Conservation (phyloP, 1,140 invertebrate genomes). For the Zaprionus davidi region DNA sequence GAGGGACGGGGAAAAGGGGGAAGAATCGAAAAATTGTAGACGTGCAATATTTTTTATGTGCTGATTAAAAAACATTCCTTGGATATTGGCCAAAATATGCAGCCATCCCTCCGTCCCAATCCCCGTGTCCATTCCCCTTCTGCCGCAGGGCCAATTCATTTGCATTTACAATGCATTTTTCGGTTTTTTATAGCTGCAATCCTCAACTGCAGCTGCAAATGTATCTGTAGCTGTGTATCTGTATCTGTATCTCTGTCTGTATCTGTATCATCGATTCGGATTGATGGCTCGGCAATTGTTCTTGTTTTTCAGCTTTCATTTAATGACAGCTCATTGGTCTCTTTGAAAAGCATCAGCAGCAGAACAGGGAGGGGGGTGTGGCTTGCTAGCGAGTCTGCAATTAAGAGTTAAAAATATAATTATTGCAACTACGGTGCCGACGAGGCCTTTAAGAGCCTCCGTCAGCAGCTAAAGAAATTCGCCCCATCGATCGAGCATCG, state of each 20-base stretch:
- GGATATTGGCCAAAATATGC: constrained; percentile 84
- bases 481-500: constrained; percentile 22
- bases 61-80: constrained; percentile 84
- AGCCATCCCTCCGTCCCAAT: constrained; percentile 15
- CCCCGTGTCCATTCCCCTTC: no score
- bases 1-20: constrained; percentile 12
- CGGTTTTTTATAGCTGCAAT: constrained; percentile 38
- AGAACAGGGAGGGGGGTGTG: neutral
- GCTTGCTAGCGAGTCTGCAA: constrained; percentile 64
- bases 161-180: constrained; percentile 66
- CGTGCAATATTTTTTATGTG: constrained; percentile 82
- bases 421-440: constrained; percentile 59
- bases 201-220: constrained; percentile 24
- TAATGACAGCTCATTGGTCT: constrained; percentile 83
- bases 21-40: constrained; percentile 71
- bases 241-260: constrained; percentile 23
- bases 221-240: constrained; percentile 39
- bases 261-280: constrained; percentile 73
- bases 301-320: constrained; percentile 77
- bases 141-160: constrained; percentile 61
- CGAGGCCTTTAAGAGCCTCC: constrained; percentile 21
- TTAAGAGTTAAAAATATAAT: constrained; percentile 83
- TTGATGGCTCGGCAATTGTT: constrained; percentile 79
- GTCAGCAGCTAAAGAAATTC: constrained; percentile 50
- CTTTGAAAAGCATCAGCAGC: constrained; percentile 58